These are phyloP conservation scores for Lordiphosa andalusiaca DNA, from an alignment of 2,888 invertebrate genomes.

Conservation along the genomic window DNA sequence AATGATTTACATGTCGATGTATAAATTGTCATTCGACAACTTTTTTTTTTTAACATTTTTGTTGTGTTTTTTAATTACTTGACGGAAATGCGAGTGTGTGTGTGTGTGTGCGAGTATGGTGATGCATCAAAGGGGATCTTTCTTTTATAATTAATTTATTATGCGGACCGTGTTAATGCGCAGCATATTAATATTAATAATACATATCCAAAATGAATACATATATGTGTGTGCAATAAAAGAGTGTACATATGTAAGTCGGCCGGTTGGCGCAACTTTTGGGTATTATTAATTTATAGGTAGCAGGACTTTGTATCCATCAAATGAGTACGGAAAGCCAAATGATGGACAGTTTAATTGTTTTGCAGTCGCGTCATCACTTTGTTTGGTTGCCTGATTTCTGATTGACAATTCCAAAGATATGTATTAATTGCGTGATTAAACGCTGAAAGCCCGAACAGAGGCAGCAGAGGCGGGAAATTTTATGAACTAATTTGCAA, in stretches of 20 bases:
- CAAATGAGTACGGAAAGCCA: neutral
- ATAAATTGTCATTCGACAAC: neutral
- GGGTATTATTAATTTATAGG: constrained; percentile 18
- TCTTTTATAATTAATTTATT: constrained; percentile 51
- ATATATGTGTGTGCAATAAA: neutral
- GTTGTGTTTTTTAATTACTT: constrained; percentile 51
- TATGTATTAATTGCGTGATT: constrained; percentile 2
- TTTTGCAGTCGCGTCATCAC: constrained; percentile 11
- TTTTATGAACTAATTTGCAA: too few species aligned
- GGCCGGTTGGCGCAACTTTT: neutral
- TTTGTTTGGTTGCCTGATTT: constrained; percentile 6
- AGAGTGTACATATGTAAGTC: neutral
- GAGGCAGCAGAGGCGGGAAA: too few species aligned
- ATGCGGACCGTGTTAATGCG: constrained; percentile 45
- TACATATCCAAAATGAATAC: constrained; percentile 16
- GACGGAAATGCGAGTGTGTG: constrained; percentile 29
- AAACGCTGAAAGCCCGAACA: neutral
- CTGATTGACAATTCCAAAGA: constrained; percentile 8
- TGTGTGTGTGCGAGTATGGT: neutral
- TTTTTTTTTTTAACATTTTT: constrained; percentile 1
- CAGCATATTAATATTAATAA: constrained; percentile 47
- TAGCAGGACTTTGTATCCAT: neutral
- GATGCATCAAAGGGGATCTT: constrained; percentile 15
- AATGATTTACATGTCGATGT: constrained; percentile 42
- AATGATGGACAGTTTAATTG: constrained; percentile 17